Evolutionary conservation across 2,797 vertebrate genomes (phyloP).

Genomic region (Anolis apletophallus): DNA sequence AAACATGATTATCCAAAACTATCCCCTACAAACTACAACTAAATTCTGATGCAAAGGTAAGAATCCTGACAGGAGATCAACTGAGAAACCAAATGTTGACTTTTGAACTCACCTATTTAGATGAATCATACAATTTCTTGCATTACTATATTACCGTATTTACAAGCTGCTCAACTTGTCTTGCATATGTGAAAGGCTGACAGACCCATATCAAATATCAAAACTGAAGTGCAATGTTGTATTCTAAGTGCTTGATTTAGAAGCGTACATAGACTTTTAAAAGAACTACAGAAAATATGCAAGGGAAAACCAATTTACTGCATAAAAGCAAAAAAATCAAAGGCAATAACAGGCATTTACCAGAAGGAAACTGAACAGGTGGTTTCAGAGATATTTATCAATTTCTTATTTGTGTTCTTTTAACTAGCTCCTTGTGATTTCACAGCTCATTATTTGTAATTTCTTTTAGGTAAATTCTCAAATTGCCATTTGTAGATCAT

Average conservation of each 20-base stretch:
- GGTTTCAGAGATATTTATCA: constrained; percentile 19
- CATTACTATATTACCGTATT: background rate
- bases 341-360: background rate
- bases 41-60: background rate
- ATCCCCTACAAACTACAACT: background rate
- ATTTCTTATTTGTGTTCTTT: constrained; percentile 36
- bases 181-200: background rate
- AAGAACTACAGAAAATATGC: background rate
- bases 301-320: background rate
- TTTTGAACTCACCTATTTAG: background rate
- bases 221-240: background rate
- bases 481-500: constrained; percentile 16
- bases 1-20: background rate
- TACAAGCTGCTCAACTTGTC: background rate
- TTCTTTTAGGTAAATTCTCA: constrained; percentile 28
- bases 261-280: background rate
- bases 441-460: constrained; percentile 38
- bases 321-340: constrained; percentile 9
- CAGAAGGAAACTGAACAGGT: constrained; percentile 11
- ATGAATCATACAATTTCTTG: background rate
- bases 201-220: constrained; percentile 10
- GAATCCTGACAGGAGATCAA: background rate
- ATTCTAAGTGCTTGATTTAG: background rate
- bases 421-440: constrained; percentile 33
- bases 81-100: background rate